These are phyloP conservation scores for Resseliella maxima DNA, from an alignment of 2,888 invertebrate genomes.

Conservation along the genomic window DNA sequence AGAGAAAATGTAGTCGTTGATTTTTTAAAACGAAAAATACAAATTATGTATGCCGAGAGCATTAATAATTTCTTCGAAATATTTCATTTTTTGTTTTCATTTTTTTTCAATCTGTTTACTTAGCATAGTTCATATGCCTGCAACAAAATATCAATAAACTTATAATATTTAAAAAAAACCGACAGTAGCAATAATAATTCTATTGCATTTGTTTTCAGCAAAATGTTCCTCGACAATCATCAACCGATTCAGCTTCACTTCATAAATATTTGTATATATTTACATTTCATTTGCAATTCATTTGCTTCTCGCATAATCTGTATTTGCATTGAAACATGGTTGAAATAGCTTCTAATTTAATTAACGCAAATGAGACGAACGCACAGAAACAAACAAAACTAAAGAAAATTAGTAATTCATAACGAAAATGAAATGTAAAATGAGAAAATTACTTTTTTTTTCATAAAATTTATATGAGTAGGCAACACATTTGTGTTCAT, in stretches of 20 bases:
- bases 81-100: not conserved
- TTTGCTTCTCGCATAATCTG: not conserved
- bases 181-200: not conserved
- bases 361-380: slow-evolving; percentile 7
- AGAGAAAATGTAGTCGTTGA: slow-evolving; percentile 7
- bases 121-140: not conserved
- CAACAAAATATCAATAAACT: not conserved
- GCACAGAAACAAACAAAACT: not conserved
- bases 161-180: not conserved
- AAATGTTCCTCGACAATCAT: not conserved
- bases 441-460: not conserved
- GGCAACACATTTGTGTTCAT: no score
- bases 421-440: not conserved
- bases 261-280: not conserved
- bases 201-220: no score
- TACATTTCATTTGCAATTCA: not conserved
- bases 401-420: not conserved
- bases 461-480: no score
- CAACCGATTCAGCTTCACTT: not conserved
- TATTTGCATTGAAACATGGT: not conserved
- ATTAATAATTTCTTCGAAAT: not conserved
- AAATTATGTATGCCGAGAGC: not conserved
- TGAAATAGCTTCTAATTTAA: not conserved
- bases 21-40: not conserved
- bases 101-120: not conserved